Percentiles rank a stretch among this genome's conserved stretches.
Conservation (phyloP, 2,888 invertebrate genomes). For the Morpho achilles region DNA sequence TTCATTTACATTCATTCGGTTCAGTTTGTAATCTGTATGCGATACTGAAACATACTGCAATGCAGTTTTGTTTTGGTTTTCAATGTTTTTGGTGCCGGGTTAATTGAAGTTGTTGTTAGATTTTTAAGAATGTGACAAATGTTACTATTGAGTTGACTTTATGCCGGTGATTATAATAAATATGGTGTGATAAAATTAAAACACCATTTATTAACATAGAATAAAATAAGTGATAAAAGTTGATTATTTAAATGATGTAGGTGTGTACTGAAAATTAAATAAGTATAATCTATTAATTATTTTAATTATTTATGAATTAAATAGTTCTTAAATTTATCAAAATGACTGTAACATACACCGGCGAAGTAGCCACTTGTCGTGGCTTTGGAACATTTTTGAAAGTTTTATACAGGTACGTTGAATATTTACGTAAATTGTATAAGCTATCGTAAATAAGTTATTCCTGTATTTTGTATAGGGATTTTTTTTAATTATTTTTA, state of each 20-base stretch:
- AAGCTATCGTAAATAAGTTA: too few relatives aligned
- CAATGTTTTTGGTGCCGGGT: neutral
- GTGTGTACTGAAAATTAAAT: too few relatives aligned
- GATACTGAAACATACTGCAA: slow-evolving; percentile 1
- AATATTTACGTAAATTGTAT: neutral
- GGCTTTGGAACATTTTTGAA: slow-evolving; percentile 94
- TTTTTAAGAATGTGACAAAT: too few relatives aligned
- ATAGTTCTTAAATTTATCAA: slow-evolving; percentile 1
- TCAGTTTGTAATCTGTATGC: too few relatives aligned
- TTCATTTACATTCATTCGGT: too few relatives aligned
- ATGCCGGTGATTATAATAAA: neutral
- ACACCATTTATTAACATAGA: neutral
- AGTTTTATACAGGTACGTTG: slow-evolving; percentile 86
- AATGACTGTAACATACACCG: slow-evolving; percentile 93
- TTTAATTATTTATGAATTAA: neutral
- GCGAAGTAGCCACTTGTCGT: slow-evolving; percentile 90
- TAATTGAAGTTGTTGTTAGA: neutral
- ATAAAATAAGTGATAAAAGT: neutral
- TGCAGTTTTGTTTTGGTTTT: slow-evolving; percentile 7
- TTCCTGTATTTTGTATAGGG: too few relatives aligned
- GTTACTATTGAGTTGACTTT: neutral
- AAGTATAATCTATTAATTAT: too few relatives aligned
- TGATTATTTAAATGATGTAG: neutral
- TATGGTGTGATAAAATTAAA: too few relatives aligned
- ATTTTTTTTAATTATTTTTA: too few relatives aligned